Percentiles rank a stretch among this genome's conserved stretches.
Conservation (phyloP, 2,113 vertebrate genomes). For the Cygnus atratus region DNA sequence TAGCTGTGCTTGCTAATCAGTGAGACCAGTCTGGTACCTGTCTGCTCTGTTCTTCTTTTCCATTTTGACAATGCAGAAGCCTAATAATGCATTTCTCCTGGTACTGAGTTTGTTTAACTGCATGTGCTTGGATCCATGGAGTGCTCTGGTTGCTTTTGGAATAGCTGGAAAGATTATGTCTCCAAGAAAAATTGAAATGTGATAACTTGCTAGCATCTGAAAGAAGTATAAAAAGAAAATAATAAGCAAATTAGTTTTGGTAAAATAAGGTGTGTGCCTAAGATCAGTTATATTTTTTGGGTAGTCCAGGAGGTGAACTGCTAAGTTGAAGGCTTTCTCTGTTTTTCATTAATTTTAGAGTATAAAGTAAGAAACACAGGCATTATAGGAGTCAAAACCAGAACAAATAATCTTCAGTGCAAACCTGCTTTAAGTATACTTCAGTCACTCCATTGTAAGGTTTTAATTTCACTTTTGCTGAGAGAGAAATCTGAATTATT, state of each 20-base stretch:
- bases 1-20: neutral
- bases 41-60: neutral
- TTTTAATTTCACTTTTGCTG: neutral
- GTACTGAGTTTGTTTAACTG: neutral
- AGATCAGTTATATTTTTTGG: neutral
- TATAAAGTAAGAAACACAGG: neutral
- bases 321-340: neutral
- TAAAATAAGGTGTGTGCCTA: neutral
- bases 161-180: neutral
- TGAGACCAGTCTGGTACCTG: neutral
- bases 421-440: neutral
- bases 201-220: neutral
- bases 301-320: neutral
- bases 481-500: neutral
- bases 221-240: neutral
- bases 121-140: accelerated
- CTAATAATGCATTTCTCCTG: neutral
- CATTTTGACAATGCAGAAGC: neutral
- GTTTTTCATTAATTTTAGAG: neutral
- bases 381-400: neutral
- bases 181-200: neutral
- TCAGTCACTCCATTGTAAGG: neutral
- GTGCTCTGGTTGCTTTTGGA: neutral
- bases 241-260: neutral
- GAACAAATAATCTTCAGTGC: neutral